Percentiles rank a stretch among this genome's conserved stretches.
These are phyloP conservation scores for Neolamprologus multifasciatus DNA, from an alignment of 2,797 vertebrate species.

Conservation along the genomic window DNA sequence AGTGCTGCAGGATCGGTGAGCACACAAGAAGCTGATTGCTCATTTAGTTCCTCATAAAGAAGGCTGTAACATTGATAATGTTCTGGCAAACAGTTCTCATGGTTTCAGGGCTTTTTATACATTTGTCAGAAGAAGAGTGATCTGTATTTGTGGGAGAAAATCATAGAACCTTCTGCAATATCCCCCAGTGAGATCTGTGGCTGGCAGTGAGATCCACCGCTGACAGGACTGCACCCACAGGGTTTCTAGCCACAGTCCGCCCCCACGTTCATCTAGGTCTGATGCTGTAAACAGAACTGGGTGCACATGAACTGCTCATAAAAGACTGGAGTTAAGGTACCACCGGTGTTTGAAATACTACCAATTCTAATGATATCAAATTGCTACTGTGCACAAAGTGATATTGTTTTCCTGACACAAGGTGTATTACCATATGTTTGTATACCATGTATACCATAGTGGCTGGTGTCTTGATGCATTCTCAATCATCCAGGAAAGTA, in stretches of 20 bases:
- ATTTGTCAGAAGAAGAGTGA: background rate
- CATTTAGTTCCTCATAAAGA: constrained; percentile 2
- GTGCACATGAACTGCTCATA: background rate
- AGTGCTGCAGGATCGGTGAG: background rate
- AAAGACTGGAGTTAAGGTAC: background rate
- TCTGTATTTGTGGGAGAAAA: background rate
- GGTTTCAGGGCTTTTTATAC: background rate
- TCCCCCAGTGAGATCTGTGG: background rate
- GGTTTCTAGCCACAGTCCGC: background rate
- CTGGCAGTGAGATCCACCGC: background rate
- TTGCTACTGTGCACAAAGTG: background rate
- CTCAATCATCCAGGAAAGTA: background rate
- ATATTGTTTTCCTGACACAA: background rate
- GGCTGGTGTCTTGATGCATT: background rate
- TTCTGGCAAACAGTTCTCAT: background rate
- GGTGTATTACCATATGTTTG: no score
- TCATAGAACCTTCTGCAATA: background rate
- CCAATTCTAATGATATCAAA: background rate
- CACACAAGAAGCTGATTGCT: background rate
- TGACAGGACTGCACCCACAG: background rate
- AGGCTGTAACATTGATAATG: background rate
- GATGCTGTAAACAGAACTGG: background rate
- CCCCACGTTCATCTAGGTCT: background rate
- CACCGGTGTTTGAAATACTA: background rate
- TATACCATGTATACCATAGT: no score